These are phyloP conservation scores for Eulacestoma nigropectus DNA, from an alignment of 2,113 vertebrate genomes.

Conservation along the genomic window DNA sequence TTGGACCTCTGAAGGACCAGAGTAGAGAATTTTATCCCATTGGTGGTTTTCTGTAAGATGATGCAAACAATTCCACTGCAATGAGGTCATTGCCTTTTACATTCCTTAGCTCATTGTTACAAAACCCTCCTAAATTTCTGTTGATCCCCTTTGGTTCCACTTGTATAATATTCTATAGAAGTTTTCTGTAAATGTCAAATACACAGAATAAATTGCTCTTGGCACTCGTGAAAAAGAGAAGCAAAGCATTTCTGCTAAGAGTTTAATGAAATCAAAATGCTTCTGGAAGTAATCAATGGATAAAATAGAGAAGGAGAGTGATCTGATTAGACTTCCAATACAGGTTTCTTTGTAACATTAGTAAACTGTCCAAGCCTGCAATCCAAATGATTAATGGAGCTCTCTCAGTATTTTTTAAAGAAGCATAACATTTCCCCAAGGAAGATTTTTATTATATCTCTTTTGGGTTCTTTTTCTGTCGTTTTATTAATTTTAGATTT, in stretches of 20 bases:
- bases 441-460: neutral
- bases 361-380: neutral
- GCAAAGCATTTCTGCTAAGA: constrained; percentile 10
- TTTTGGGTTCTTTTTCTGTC: neutral
- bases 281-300: constrained; percentile 1
- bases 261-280: constrained; percentile 10
- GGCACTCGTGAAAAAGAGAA: neutral
- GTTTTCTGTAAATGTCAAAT: neutral
- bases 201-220: neutral
- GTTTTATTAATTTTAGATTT: neutral
- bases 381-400: constrained; percentile 6
- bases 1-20: neutral
- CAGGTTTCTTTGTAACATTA: neutral
- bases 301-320: neutral
- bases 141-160: constrained; percentile 26
- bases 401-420: constrained; percentile 5
- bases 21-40: neutral
- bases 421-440: constrained; percentile 1
- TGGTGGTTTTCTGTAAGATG: neutral
- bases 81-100: neutral
- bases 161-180: neutral
- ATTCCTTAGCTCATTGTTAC: neutral
- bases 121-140: constrained; percentile 3
- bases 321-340: constrained; percentile 43
- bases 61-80: neutral